phyloP scores from a whole-genome alignment of 1,140 invertebrate species.

The Coptotermes formosanus region DNA sequence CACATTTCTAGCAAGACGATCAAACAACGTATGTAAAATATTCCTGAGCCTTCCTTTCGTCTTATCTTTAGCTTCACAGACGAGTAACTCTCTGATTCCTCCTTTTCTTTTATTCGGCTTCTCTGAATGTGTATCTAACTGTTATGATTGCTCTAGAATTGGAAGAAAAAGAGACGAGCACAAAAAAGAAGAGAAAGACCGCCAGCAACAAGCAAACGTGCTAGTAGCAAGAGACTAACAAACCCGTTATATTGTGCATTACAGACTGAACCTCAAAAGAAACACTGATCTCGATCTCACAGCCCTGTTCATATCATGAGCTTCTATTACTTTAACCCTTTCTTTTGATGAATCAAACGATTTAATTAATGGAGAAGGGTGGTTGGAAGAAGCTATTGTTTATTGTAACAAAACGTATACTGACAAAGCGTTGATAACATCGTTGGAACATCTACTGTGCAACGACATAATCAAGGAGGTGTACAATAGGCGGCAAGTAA shows the following conservation, averaged over 20 bases:
- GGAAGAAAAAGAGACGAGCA: not conserved
- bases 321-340: not conserved
- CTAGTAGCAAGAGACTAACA: not conserved
- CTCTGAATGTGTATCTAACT: not conserved
- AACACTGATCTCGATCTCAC: not conserved
- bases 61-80: conserved; percentile 12
- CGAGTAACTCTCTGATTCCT: not conserved
- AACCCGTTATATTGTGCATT: not conserved
- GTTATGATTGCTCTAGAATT: not conserved
- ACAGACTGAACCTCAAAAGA: not conserved
- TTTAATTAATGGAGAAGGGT: not conserved
- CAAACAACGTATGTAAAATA: conserved; percentile 13
- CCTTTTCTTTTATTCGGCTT: conserved; percentile 8
- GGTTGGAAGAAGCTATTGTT: not conserved
- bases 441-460: no score
- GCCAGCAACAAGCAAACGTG: not conserved
- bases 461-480: no score
- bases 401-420: not conserved
- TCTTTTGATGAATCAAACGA: not conserved
- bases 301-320: not conserved
- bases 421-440: no score
- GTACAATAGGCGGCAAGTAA: no score
- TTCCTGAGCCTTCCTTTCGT: not conserved
- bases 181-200: not conserved
- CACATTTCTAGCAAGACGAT: not conserved